Evolutionary conservation across 2,797 vertebrate genomes (phyloP), one percentile per base, ranked within the genome.

Genomic region (Lagorchestes hirsutus): DNA sequence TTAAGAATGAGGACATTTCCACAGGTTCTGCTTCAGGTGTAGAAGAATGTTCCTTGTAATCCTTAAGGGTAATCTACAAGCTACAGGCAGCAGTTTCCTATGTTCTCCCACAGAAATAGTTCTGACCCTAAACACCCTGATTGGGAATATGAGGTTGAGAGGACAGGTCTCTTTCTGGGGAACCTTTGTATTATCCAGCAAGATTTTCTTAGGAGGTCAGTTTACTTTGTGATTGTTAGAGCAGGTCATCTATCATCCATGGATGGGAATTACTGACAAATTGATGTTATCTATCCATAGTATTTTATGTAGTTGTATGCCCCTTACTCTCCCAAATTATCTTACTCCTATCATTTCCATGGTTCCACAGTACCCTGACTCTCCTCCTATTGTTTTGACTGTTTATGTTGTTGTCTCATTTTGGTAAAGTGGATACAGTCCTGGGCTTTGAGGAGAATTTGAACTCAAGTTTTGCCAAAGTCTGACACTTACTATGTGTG

Each of bases 401-500:
- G 0, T 14, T 31, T 29, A 4, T 34, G 0, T 62, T 62, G 11
- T 3, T 62, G 31, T 62, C 31, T 62, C 87, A 90, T 46, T 18
- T 46, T 90, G 46, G 24, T 24, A 90, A 1, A 52, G 5, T 50
- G 22, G 40, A 90, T 46, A 50, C 40, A 93, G 54, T 87, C 95
- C 16, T 93, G 0, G 96, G 12, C 28, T 90, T 96, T 62, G 59
- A 34, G 31, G 31, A 34, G 59, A 4, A 62, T 34, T 62, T 24
- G 11, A 1, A 34, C 12, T 94, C 92, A 95, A 91, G 8, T 54
- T 96, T 96, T 55, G 94, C 0, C 0, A 94, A 11, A 29, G 92
- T 96, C 95, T 97, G 95, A 97, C 54, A 94, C 58, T 95, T 54
- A 93, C 96, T 97, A 95, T 95, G 46, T 57, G 94, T 57, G 92